phyloP scores from a whole-genome alignment of 2,797 vertebrate genomes.

The Gymnoscopelus microlampas region DNA sequence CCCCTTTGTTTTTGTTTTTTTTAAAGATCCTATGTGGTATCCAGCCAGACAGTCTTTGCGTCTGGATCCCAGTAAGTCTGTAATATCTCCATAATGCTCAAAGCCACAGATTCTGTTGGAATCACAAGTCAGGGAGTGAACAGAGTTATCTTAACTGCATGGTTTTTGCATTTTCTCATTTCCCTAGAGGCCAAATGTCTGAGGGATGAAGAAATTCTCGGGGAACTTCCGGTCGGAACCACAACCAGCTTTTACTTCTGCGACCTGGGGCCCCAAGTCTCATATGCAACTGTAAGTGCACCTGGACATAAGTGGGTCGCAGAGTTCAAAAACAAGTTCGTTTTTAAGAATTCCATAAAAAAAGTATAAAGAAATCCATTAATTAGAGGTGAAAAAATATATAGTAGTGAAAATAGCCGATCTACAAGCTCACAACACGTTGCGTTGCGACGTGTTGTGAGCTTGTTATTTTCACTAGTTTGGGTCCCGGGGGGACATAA shows the following conservation, averaged over 20 bases:
- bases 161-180: slow-evolving; percentile 21
- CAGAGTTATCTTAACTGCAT: slow-evolving; percentile 23
- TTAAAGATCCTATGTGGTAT: slow-evolving; percentile 93
- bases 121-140: slow-evolving; percentile 3
- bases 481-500: too few species aligned
- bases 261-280: slow-evolving; percentile 93
- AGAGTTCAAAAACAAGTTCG: not conserved
- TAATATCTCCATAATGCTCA: slow-evolving; percentile 7
- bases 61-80: slow-evolving; percentile 90
- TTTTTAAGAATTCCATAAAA: too few species aligned
- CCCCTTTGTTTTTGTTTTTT: slow-evolving; percentile 12
- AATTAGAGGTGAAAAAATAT: too few species aligned
- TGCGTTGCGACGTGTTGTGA: too few species aligned
- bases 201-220: slow-evolving; percentile 92
- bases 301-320: not conserved
- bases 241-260: slow-evolving; percentile 94
- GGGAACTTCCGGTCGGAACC: slow-evolving; percentile 94
- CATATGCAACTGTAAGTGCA: slow-evolving; percentile 88
- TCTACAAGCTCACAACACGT: too few species aligned
- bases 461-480: too few species aligned
- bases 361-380: too few species aligned
- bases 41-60: slow-evolving; percentile 93
- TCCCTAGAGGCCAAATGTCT: slow-evolving; percentile 89
- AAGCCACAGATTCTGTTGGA: not conserved
- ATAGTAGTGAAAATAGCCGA: too few species aligned